Percentiles rank a stretch among this genome's conserved stretches.
Conservation (phyloP, 2,113 vertebrate species). For the Ictalurus punctatus region DNA sequence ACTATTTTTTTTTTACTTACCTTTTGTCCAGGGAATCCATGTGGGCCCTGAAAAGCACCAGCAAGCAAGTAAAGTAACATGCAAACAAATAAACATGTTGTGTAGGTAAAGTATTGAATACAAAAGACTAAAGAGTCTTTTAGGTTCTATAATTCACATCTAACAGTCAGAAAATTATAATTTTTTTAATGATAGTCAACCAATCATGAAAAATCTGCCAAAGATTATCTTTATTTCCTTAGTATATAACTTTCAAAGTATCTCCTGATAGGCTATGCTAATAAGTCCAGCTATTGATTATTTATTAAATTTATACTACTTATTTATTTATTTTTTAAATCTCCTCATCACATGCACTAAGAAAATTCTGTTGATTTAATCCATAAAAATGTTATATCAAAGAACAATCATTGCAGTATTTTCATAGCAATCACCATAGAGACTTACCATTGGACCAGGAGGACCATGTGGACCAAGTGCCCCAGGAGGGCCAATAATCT, state of each 20-base stretch:
- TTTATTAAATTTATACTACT: background rate
- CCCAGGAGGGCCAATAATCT: constrained; percentile 91
- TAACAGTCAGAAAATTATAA: background rate
- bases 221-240: background rate
- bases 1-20: constrained; percentile 67
- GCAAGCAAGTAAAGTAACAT: background rate
- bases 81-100: background rate
- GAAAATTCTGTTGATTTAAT: background rate
- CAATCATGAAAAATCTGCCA: background rate
- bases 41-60: constrained; percentile 85
- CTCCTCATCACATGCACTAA: background rate
- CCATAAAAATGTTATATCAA: constrained; percentile 3
- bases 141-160: background rate
- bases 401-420: background rate
- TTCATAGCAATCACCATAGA: constrained; percentile 1
- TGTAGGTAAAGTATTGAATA: background rate
- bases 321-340: background rate
- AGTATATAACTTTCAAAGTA: background rate
- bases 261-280: constrained; percentile 5
- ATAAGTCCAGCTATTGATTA: background rate
- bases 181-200: background rate
- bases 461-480: constrained; percentile 88
- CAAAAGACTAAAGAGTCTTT: background rate
- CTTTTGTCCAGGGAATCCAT: constrained; percentile 95
- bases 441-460: constrained; percentile 94